A percentile compares a stretch with the other conserved stretches of the same genome.
Evolutionary conservation across 2,797 vertebrate species (phyloP).

Genomic region (Oryzias sinensis): DNA sequence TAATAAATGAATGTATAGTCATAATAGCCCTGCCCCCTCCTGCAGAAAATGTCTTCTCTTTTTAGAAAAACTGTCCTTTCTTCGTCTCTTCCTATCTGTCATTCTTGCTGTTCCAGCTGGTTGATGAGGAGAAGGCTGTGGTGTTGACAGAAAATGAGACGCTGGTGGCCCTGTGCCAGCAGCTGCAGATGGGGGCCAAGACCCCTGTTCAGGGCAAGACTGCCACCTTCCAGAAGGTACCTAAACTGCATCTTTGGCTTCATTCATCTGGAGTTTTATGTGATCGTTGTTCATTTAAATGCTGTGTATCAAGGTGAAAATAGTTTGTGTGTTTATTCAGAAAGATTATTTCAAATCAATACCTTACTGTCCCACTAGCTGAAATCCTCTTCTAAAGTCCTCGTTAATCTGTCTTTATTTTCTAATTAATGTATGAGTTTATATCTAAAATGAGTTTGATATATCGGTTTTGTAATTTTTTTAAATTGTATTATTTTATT

Average conservation of each 20-base stretch:
- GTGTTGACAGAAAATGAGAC: constrained; percentile 90
- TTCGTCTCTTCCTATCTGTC: constrained; percentile 1
- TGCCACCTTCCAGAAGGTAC: constrained; percentile 93
- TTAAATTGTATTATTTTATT: no score
- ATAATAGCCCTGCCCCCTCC: constrained; percentile 5
- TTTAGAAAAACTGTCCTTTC: constrained; percentile 16
- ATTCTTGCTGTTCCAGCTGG: constrained; percentile 77
- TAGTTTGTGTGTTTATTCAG: not conserved
- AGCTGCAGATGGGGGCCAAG: constrained; percentile 88
- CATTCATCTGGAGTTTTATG: not conserved
- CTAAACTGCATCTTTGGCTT: constrained; percentile 7
- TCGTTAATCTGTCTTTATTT: no score
- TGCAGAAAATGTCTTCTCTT: constrained; percentile 10
- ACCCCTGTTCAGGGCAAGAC: constrained; percentile 88
- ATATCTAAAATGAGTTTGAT: no score
- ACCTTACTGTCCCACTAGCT: no score
- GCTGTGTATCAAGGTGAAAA: no score
- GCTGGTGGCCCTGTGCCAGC: constrained; percentile 85
- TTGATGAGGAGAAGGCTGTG: constrained; percentile 84
- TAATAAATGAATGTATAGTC: constrained; percentile 1
- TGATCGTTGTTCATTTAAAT: no score
- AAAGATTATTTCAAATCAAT: no score
- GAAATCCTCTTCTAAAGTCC: no score
- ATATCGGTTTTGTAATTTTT: no score
- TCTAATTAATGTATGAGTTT: no score